Base-by-base conservation (phyloP, 2,797 vertebrate species). In the Mus minutoides region DNA sequence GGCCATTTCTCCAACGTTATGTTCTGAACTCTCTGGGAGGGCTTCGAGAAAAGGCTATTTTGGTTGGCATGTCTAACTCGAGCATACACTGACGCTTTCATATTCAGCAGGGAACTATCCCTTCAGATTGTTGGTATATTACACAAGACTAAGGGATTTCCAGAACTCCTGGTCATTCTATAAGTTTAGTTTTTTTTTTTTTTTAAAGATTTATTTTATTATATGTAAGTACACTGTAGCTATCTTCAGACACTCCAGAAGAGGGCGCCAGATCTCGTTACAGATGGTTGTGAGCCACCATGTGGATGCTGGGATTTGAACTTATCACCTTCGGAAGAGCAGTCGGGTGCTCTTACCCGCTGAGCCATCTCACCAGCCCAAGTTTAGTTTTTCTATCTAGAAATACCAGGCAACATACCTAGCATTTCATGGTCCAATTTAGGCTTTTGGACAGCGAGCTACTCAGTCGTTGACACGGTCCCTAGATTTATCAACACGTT, bases 1-100 rank as follows among this genome's bases (percentile, higher is more conserved):
- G 75, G n/a, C 16, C 9, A 43, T 40, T 73, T 88, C 21, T 75
- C 37, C 19, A 73, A 54, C 10, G 24, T 92, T 60, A 82, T 56
- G 46, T 91, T 92, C 84, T 92, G 64, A 84, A 43, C n/a, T 83
- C 62, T 86, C 79, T 69, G 21, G n/a, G 64, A 73, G 24, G 79
- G 19, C 52, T 49, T 75, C 60, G 34, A 56, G 46, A 87, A 88
- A 75, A 79, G 17, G 5, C 29, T 75, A 37, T 19, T 62, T 91
- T 69, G 58, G 31, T 11, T n/a, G 64, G 24, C 40, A 40, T 37
- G 3, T 89, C 92, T 84, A 87, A 84, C 0, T 22, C 14, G 29
- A 71, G 56, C 60, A 7, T 69, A 29, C 21, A 86, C 69, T 87
- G 46, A 67, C 76, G 10, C 60, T 90, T 94, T 91, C 31, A 60